phyloP scores from a whole-genome alignment of 2,888 invertebrate genomes.

The Deilephila elpenor region DNA sequence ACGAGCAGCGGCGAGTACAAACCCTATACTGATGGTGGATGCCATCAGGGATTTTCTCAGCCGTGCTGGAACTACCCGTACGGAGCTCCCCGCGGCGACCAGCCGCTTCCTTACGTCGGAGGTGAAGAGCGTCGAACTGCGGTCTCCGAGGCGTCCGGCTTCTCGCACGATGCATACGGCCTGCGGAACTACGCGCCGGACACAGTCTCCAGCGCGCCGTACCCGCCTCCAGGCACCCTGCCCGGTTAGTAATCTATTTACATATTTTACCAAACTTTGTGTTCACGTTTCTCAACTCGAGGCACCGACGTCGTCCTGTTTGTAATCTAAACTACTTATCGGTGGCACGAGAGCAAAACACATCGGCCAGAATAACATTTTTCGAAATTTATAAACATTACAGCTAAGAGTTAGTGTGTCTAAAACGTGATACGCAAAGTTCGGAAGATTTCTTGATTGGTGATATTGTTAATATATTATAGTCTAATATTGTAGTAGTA shows the following conservation, averaged over 20 bases:
- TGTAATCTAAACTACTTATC: constrained; percentile 79
- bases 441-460: constrained; percentile 35
- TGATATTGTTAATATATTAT: constrained; percentile 33
- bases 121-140: constrained; percentile 89
- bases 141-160: constrained; percentile 86
- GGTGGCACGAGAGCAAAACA: constrained; percentile 60
- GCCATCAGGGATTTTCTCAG: constrained; percentile 89
- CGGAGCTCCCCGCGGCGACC: constrained; percentile 86
- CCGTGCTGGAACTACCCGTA: constrained; percentile 91
- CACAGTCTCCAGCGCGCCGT: constrained; percentile 89
- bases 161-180: constrained; percentile 90
- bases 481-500: constrained; percentile 40
- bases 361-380: constrained; percentile 67
- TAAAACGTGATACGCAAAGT: constrained; percentile 43
- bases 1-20: constrained; percentile 86
- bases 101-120: constrained; percentile 88
- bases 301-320: constrained; percentile 59
- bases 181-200: constrained; percentile 90
- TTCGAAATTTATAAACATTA: constrained; percentile 76
- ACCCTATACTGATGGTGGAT: constrained; percentile 84
- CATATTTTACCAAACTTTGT: constrained; percentile 54
- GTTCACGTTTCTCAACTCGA: constrained; percentile 69
- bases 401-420: constrained; percentile 43
- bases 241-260: constrained; percentile 76
- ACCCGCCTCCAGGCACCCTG: constrained; percentile 90